Evolutionary conservation across 2,888 invertebrate genomes (phyloP), one percentile per base, ranked within the genome.

Genomic region (Andrena chrysosceles): DNA sequence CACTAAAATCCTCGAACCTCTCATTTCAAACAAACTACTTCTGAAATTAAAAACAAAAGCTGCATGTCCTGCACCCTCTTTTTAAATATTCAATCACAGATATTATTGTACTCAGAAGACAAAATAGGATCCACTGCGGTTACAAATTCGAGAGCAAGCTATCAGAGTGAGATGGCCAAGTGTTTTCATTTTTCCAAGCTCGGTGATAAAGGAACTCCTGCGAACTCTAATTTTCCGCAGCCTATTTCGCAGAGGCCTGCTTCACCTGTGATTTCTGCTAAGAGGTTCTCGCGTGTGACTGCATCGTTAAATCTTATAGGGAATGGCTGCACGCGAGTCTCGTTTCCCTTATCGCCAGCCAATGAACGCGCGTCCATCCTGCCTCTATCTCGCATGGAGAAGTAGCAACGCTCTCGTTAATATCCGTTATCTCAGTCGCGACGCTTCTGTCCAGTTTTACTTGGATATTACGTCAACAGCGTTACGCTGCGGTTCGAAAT

Each of bases 381-480:
- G 20, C 23, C 10, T 10, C 54, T 8, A 20, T 31, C 48, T 33
- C 54, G 31, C 42, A 13, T 1, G 13, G 42, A 16, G 42, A 16
- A 42, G 49, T 23, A 60, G n/a, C 16, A 16, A 26, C 66, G 72
- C 52, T 10, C 56, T 56, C 26, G 56, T 56, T 20, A 66, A 66
- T 60, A 48, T 13, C 13, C n/a, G 48, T 62, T 72, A 70, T 83
- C 72, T 59, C 3, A 2, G 13, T 60, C 26, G 67, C 16, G 48
- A 68, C n/a, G 48, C 23, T 52, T 68, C 68, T 42, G 8, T 49
- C 13, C 72, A 72, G 59, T 60, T 80, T 81, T 79, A 74, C 77
- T 81, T 42, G 83, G 69, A 56, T 56, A 20, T 77, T 77, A 77
- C 83, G 79, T 73, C 75, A 78, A 81, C 63, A 13, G 72, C 52